phyloP scores from a whole-genome alignment of 2,797 vertebrate genomes.

The Phylloscopus collybita region DNA sequence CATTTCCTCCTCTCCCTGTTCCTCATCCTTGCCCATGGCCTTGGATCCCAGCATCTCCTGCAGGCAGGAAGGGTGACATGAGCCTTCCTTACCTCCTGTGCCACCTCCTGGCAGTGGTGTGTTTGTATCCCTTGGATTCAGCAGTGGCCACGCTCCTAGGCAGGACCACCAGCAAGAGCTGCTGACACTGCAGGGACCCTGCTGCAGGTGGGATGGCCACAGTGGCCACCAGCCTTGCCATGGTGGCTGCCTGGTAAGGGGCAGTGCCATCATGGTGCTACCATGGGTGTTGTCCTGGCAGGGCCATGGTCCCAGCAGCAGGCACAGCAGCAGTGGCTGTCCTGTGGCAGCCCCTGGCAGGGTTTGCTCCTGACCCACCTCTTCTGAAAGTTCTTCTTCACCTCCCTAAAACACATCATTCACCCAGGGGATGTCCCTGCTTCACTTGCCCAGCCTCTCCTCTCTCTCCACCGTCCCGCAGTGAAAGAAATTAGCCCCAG shows the following conservation, averaged over 20 bases:
- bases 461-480: fast-evolving
- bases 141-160: too few species aligned
- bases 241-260: not conserved
- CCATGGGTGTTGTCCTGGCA: fast-evolving
- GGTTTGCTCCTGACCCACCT: not conserved
- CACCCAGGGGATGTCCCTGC: not conserved
- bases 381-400: not conserved
- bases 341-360: fast-evolving
- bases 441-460: not conserved
- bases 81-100: too few species aligned
- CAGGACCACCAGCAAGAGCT: not conserved
- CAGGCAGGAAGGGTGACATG: not conserved
- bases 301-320: fast-evolving
- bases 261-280: fast-evolving
- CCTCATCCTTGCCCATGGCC: not conserved
- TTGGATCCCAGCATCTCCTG: not conserved
- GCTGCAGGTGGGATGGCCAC: fast-evolving
- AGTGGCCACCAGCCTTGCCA: not conserved
- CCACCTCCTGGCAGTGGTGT: too few species aligned
- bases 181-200: not conserved
- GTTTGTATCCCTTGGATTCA: too few species aligned
- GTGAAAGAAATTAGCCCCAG: too few species aligned
- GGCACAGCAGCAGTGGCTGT: not conserved
- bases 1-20: not conserved
- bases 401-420: fast-evolving